Base-by-base conservation (phyloP, 2,113 vertebrate genomes). In the Ceuthmochares aereus region DNA sequence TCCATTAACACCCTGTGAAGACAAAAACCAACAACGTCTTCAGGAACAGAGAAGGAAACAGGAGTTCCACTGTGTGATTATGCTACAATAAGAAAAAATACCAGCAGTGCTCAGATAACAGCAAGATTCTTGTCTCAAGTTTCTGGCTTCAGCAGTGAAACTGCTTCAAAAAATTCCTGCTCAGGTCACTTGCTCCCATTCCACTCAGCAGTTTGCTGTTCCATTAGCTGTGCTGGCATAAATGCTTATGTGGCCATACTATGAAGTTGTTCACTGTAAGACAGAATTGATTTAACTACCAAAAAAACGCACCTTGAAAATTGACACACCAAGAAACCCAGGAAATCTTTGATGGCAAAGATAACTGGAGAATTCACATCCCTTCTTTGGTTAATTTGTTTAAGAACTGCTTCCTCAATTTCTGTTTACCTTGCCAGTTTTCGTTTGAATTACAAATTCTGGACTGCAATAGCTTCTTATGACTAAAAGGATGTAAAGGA, bases 1-100 rank as follows among this genome's bases (percentile, higher is more conserved):
- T 90, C 99, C 99, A 60, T 98, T 99, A 21, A 99, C 97, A 43
- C 99, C 99, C 99, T 99, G 95, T 30, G 87, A 82, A 94, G 87
- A 74, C 30, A 93, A 82, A 72, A 52, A 90, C 73, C 80, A 17
- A 64, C 42, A 70, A 20, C 2, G 4, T 69, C 27, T 89, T 78
- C 27, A 75, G 47, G 55, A 94, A 77, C 18, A 83, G 42, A 82
- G 7, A 78, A 81, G 13, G 30, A 84, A 92, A 43, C 9, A 22
- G 6, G 5, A 27, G 9, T 58, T 90, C 20, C 18, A 7, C 45
- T 42, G 9, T 36, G n/a, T 59, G 45, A 76, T 18, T 66, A 49
- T 54, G 32, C 64, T 55, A 63, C 26, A 34, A 7, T 21, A 68
- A 47, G 9, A 8, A 59, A 81, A 74, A 79, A 54, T 4, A 30